Conservation (phyloP, 2,888 invertebrate species). For the Plagiodera versicolora region DNA sequence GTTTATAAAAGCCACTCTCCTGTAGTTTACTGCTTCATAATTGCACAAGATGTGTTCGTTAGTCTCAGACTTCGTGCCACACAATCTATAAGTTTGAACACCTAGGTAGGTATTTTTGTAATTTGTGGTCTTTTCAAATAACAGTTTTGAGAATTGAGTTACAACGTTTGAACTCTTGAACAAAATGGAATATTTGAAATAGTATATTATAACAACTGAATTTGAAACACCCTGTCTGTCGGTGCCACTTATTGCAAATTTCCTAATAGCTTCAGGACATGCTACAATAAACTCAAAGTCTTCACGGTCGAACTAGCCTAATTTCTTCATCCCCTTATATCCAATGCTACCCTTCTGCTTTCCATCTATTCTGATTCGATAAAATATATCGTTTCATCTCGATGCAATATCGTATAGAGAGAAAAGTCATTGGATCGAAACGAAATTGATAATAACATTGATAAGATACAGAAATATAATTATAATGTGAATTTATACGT, state of each 20-base stretch:
- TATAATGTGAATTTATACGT: too few species aligned
- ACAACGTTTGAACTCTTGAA: too few species aligned
- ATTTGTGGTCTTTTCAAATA: too few species aligned
- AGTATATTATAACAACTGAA: too few species aligned
- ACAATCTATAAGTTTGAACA: too few species aligned
- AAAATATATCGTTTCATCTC: conserved; percentile 39
- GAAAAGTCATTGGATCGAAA: not conserved
- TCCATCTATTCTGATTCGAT: conserved; percentile 47
- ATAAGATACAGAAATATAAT: not conserved
- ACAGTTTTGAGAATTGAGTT: too few species aligned
- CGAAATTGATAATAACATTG: not conserved
- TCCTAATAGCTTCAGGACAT: conserved; percentile 32
- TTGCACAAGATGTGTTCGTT: too few species aligned
- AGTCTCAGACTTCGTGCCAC: too few species aligned
- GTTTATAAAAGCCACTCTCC: too few species aligned
- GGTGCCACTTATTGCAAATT: conserved; percentile 21
- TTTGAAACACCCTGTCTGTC: not conserved
- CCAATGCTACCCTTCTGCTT: conserved; percentile 42
- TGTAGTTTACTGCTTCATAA: too few species aligned
- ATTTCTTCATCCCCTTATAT: conserved; percentile 37
- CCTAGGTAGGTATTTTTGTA: too few species aligned
- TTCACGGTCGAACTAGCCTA: conserved; percentile 25
- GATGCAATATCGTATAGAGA: conserved; percentile 26
- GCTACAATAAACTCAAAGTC: conserved; percentile 27
- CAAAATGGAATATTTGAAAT: too few species aligned